phyloP scores from a whole-genome alignment of 2,113 vertebrate genomes.

The Gnathochromis pfefferi region DNA sequence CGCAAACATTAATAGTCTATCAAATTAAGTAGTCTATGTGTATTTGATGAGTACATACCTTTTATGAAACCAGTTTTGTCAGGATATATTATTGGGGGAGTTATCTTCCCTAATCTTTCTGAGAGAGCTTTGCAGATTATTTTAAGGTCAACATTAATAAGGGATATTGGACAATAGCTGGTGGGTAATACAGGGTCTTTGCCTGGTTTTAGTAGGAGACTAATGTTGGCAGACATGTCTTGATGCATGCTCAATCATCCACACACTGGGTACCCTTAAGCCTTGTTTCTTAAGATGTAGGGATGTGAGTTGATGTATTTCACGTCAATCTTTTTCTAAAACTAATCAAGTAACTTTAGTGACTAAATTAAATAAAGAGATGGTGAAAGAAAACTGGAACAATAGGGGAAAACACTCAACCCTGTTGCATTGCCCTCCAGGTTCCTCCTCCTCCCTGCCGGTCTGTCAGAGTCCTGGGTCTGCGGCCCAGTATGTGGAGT shows the following conservation, averaged over 20 bases:
- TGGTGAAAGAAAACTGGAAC: background rate
- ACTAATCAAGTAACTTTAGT: background rate
- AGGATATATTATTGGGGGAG: fast-evolving
- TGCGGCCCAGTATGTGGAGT: fast-evolving
- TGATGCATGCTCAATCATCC: background rate
- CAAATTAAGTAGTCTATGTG: background rate
- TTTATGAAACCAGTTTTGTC: background rate
- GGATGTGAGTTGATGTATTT: background rate
- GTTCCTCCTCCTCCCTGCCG: background rate
- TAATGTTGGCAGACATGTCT: background rate
- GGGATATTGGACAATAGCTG: background rate
- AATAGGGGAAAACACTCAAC: background rate
- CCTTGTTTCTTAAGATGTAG: fast-evolving
- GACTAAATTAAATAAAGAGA: fast-evolving
- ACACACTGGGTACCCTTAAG: background rate
- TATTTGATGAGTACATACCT: background rate
- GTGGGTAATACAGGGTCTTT: background rate
- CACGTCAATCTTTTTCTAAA: background rate
- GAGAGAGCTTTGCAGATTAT: background rate
- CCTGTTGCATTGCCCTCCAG: fast-evolving
- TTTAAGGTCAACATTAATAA: background rate
- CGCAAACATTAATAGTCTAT: background rate
- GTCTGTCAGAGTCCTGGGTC: background rate
- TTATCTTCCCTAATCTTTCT: background rate
- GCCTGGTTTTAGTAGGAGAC: background rate